phyloP scores from a whole-genome alignment of 2,888 invertebrate species.

The Athetis lepigone region DNA sequence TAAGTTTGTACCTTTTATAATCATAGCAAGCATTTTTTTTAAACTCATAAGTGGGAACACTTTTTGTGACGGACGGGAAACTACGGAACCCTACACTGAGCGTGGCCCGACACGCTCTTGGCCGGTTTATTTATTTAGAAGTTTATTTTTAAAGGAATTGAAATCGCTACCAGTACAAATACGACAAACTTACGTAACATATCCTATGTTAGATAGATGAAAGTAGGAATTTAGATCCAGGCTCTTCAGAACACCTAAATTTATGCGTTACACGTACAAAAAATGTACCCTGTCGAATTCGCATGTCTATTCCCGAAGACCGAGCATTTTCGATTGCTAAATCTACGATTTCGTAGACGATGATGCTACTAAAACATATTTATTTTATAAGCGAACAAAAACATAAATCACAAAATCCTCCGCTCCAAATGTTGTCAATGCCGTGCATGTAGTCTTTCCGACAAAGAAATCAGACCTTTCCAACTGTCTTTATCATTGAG shows the following conservation, averaged over 20 bases:
- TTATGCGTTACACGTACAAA: conserved; percentile 15
- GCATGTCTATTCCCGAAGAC: conserved; percentile 38
- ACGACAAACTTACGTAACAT: neutral
- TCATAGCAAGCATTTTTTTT: too few species aligned
- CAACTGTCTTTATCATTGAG: conserved; percentile 66
- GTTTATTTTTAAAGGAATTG: conserved; percentile 16
- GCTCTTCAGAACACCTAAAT: conserved; percentile 13
- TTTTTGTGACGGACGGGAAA: too few species aligned
- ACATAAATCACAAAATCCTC: conserved; percentile 67
- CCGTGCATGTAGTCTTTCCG: conserved; percentile 58
- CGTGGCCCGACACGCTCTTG: too few species aligned
- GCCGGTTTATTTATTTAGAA: too few species aligned
- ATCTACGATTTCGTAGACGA: conserved; percentile 27
- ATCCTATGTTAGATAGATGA: neutral
- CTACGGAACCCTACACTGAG: too few species aligned
- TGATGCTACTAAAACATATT: conserved; percentile 57
- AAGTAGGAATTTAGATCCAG: conserved; percentile 19
- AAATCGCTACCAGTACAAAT: conserved; percentile 24
- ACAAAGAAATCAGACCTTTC: conserved; percentile 66
- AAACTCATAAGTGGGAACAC: too few species aligned
- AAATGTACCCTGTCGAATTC: conserved; percentile 23
- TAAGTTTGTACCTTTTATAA: too few species aligned
- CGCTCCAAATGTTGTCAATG: conserved; percentile 66
- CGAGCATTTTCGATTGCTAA: conserved; percentile 35
- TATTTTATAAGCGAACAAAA: conserved; percentile 62